Evolutionary conservation across 2,113 vertebrate species (phyloP).

Genomic region (Phalacrocorax pelagicus): DNA sequence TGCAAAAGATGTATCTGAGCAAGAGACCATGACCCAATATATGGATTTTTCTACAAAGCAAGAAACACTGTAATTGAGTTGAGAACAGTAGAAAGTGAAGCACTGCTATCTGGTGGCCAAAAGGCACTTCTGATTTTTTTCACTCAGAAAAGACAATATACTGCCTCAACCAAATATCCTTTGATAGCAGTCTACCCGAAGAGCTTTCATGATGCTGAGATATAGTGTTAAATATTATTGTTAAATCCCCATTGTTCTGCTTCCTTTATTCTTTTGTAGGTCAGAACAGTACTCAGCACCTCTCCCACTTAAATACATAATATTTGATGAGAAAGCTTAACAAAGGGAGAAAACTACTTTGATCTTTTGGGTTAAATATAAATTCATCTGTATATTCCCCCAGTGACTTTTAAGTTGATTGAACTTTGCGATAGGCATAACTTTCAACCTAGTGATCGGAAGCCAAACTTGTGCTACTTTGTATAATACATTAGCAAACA

Average conservation of each 20-base stretch:
- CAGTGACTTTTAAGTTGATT: not conserved
- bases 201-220: not conserved
- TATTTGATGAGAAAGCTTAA: not conserved
- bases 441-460: not conserved
- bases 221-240: not conserved
- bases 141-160: not conserved
- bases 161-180: not conserved
- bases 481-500: not conserved
- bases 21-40: not conserved
- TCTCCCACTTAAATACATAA: not conserved
- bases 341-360: not conserved
- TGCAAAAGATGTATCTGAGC: not conserved
- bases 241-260: not conserved
- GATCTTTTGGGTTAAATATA: not conserved
- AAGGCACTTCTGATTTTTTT: not conserved
- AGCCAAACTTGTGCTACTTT: not conserved
- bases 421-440: not conserved
- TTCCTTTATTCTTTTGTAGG: not conserved
- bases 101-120: slow-evolving; percentile 77
- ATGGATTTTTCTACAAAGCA: not conserved
- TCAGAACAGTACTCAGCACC: not conserved
- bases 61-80: not conserved
- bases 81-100: slow-evolving; percentile 30
- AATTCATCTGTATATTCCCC: not conserved
- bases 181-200: not conserved